Evolutionary conservation across 2,888 invertebrate species (phyloP), one percentile per base, ranked within the genome.

Genomic region (Agonopterix alstromeriana): DNA sequence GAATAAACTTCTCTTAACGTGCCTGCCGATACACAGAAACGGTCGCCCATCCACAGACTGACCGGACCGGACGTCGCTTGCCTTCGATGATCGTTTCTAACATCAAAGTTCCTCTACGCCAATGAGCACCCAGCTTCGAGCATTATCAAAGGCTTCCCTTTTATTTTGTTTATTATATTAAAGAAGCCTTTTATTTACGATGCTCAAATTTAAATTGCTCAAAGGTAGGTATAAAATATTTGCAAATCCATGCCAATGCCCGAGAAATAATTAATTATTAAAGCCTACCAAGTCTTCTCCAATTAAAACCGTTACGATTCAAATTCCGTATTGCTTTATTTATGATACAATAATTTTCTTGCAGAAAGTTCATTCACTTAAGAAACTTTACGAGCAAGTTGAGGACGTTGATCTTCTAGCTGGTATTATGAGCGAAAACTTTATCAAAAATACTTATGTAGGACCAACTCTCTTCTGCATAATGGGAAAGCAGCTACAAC

Each of bases 391-490:
- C 54, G 56, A 70, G 1, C 55, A 69, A 10, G 67, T 82, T 1
- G 73, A 78, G 8, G 82, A 83, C 36, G 67, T 83, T 7, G 82
- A 84, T 45, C 53, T 84, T 2, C 53, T 82, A 2, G 78, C 78
- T 1, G 83, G 83, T 9, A 66, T 84, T 10, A 70, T 77, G 60
- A 69, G 72, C 48, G 82, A 83, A 55, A 76, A 67, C 9, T 48
- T 63, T 9, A 62, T 84, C 8, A 67, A 68, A 35, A 75, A 71
- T 2, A 65, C 73, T 2, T 63, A 58, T 43, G 74, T 77, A 0
- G 81, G 79, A 0, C 80, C 80, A 0, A 81, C 77, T 0, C 54
- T 82, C 14, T 82, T 77, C 52, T 83, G 82, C 53, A 79, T 83
- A 46, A 77, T 84, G 53, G 57, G 67, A 0, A 81, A 78, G 46